Evolutionary conservation across 2,797 vertebrate genomes (phyloP), one percentile per base, ranked within the genome.

Genomic region (Lerista edwardsae): DNA sequence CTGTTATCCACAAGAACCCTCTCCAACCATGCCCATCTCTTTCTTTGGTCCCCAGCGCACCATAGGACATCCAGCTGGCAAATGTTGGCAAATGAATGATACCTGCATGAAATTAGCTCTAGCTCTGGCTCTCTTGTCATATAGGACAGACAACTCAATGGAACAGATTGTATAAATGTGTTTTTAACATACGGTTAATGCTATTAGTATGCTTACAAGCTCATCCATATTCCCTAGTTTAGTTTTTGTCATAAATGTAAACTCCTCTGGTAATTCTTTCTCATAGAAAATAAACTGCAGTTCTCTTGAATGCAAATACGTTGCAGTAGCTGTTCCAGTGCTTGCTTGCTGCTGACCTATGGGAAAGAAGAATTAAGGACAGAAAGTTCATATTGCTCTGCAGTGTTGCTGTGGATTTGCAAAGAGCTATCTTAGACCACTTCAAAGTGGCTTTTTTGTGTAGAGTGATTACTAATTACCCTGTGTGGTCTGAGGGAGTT

Each of bases 221-320:
- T 55, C 47, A 19, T 51, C 6, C 17, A 9, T 55, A 29, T 31
- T 21, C 17, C 73, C n/a, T 31, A 75, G 23, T 21, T 55, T 75
- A 23, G 34, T 36, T 29, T 51, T 19, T 39, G 41, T 77, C 3
- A 9, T 74, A 51, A n/a, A 9, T 55, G 29, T 74, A 51, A 51
- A 51, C 47, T 81, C 41, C 1, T 1, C 0, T 1, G 69, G 23
- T 31, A 44, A 0, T 55, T 69, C 9, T 4, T 36, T 0, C 31
- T 21, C 61, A 77, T 2, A 4, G 29, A 69, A 59, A 34, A 27
- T 72, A n/a, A 0, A 0, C 15, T 7, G 0, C 14, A 0, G 17
- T 80, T 47, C 3, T 15, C 72, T 73, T 47, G 72, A 29, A 12
- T 75, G 21, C 27, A 82, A 34, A 23, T 12, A 31, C 6, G 9